phyloP scores from a whole-genome alignment of 2,113 vertebrate genomes.

The Cyprinodon variegatus region DNA sequence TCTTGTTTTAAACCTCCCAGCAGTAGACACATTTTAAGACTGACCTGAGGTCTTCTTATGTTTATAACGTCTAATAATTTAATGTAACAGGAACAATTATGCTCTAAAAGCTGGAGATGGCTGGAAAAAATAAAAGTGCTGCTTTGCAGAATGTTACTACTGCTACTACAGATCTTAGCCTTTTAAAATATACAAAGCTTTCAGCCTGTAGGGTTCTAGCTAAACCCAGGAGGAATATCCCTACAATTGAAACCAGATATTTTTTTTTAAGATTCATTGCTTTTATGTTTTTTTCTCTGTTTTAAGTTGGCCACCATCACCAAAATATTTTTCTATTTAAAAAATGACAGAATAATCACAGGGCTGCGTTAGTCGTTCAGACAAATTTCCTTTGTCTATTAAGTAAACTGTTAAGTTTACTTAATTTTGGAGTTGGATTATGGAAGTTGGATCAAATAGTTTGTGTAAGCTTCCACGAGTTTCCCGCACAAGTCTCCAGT shows the following conservation, averaged over 20 bases:
- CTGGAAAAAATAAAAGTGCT: slow-evolving; percentile 3
- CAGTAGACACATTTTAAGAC: slow-evolving; percentile 10
- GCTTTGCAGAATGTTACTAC: background rate
- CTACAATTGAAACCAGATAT: background rate
- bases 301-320: background rate
- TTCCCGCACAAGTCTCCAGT: too few species aligned
- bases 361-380: too few species aligned
- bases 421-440: too few species aligned
- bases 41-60: slow-evolving; percentile 15
- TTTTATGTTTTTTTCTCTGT: too few species aligned
- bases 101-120: slow-evolving; percentile 4
- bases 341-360: background rate
- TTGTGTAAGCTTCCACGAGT: too few species aligned
- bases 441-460: too few species aligned
- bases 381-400: too few species aligned
- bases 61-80: background rate
- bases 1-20: slow-evolving; percentile 19
- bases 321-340: background rate
- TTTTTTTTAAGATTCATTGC: background rate
- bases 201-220: background rate
- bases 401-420: too few species aligned
- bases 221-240: background rate
- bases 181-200: background rate
- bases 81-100: background rate
- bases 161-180: background rate